Percentiles rank a stretch among this genome's conserved stretches.
Conservation (phyloP, 1,140 invertebrate genomes). For the Apis dorsata region DNA sequence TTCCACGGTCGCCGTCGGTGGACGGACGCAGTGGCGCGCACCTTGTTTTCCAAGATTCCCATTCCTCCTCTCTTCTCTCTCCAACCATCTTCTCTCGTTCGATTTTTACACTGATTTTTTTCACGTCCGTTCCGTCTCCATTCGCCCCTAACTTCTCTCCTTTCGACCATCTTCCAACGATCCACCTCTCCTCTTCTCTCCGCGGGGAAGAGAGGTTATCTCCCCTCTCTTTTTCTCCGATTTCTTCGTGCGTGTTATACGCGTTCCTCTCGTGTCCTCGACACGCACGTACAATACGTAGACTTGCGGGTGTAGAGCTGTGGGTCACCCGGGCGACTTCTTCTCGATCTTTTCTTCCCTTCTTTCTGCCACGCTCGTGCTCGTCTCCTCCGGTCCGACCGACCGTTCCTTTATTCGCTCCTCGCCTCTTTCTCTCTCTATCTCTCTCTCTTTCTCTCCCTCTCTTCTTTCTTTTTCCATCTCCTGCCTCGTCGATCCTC, state of each 20-base stretch:
- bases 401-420: constrained; percentile 28
- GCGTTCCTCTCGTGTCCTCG: background rate
- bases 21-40: constrained; percentile 65
- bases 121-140: background rate
- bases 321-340: constrained; percentile 49
- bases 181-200: background rate
- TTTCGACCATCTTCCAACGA: background rate
- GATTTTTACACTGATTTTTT: no score
- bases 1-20: constrained; percentile 73
- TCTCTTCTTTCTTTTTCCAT: background rate
- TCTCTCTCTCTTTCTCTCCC: background rate
- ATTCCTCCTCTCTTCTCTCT: constrained; percentile 21
- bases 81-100: constrained; percentile 1
- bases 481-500: background rate
- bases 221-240: background rate
- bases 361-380: constrained; percentile 45
- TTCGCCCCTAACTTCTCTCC: background rate
- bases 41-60: constrained; percentile 53
- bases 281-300: constrained; percentile 4
- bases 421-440: background rate
- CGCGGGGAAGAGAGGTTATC: no score
- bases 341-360: constrained; percentile 43
- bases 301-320: background rate
- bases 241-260: no score
- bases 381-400: constrained; percentile 20